Base-by-base conservation (phyloP, 23 tunicate species). In the Halocynthia roretzi region DNA sequence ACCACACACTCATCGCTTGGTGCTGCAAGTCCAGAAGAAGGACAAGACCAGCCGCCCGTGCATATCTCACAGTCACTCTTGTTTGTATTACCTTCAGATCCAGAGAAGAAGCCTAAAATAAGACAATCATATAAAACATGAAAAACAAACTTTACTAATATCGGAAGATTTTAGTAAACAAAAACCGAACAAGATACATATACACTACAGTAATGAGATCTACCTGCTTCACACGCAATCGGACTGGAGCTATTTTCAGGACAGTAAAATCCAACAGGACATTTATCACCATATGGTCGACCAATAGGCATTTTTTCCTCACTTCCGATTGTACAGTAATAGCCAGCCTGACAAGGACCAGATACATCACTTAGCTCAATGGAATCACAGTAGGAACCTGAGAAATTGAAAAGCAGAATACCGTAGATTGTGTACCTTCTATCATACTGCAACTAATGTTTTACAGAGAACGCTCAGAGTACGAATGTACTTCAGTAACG, bases 311-410 rank as follows among this genome's bases (percentile, higher is more conserved):
- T 70, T 18, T 60, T 61, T 51, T 79, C 71, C 0, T 14, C 61
- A 54, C 99, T 94, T 2, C 95, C 96, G 11, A 80, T 80, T 7
- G 77, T 11, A 74, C 99, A 94, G 67, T 80, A 94, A 77, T 81
- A 70, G 8, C 99, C 99, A 6, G 80, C 87, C n/a, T 67, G 40
- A 82, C 99, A 94, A 6, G 96, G 82, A 14, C 90, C 94, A 18
- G 87, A 17, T 62, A 94, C 95, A 6, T 65, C 83, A 9, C 44
- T 18, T 4, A 85, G 65, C 57, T 75, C 99, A 48, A 81, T 55
- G 4, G 50, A 23, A n/a, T 77, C 76, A 67, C 99, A 94, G 67
- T 71, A 94, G 51, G 56, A 87, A 0, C 99, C 99, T 87, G 83
- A 7, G 58, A 81, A 31, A 31, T 31, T 1, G 44, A 31, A 31